These are phyloP conservation scores for Tetragonula carbonaria DNA, from an alignment of 2,888 invertebrate species.

Conservation along the genomic window DNA sequence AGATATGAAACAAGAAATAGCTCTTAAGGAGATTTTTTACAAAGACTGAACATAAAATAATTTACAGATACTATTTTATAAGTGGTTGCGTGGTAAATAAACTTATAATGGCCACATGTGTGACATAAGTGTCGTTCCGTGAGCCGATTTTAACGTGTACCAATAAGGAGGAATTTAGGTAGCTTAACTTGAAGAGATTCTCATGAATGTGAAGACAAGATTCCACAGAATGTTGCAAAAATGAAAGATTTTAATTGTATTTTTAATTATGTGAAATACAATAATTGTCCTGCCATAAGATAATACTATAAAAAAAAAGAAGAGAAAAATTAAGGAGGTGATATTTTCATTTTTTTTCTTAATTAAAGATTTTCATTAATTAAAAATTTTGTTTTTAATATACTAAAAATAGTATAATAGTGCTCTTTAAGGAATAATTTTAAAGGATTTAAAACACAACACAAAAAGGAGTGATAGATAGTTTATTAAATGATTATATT, in stretches of 20 bases:
- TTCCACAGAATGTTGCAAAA: conserved; percentile 19
- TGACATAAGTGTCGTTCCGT: conserved; percentile 3
- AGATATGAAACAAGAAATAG: conserved; percentile 34
- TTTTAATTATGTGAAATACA: conserved; percentile 32
- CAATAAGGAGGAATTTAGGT: conserved; percentile 28
- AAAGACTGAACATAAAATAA: conserved; percentile 61
- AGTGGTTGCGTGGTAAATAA: conserved; percentile 50
- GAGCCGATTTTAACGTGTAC: conserved; percentile 20
- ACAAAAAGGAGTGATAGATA: conserved; percentile 2
- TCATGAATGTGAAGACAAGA: conserved; percentile 13
- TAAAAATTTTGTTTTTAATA: neutral
- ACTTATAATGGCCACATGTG: conserved; percentile 10
- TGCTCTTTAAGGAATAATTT: neutral
- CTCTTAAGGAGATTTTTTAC: conserved; percentile 35
- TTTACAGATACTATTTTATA: conserved; percentile 62
- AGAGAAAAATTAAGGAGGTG: neutral
- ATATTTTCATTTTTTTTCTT: conserved; percentile 23
- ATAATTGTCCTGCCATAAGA: conserved; percentile 14
- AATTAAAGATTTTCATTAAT: neutral
- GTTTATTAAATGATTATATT: neutral
- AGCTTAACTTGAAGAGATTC: conserved; percentile 24
- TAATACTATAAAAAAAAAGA: neutral
- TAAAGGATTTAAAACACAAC: too few relatives aligned
- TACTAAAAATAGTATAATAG: conserved; percentile 1
- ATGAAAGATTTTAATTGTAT: conserved; percentile 24